Conservation (phyloP, 2,113 vertebrate genomes). For the Panthera uncia region DNA sequence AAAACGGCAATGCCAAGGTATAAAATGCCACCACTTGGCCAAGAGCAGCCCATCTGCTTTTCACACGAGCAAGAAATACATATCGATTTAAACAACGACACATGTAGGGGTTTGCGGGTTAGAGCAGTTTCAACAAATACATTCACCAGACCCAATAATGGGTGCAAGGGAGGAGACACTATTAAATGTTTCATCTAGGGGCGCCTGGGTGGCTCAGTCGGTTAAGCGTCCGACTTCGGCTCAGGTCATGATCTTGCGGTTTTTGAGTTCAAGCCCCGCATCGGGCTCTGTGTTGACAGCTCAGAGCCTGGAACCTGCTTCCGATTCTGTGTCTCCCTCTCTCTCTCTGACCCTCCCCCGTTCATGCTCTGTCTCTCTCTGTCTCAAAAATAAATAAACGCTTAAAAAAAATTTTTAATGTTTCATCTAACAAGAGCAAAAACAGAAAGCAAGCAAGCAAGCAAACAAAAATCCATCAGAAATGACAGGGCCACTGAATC, state of each 20-base stretch:
- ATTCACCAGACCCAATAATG: neutral
- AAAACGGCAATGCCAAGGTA: neutral
- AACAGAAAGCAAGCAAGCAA: neutral
- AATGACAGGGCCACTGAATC: neutral
- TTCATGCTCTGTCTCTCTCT: too few species aligned
- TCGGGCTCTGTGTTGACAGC: too few species aligned
- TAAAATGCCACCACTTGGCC: neutral
- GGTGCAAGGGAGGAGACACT: neutral
- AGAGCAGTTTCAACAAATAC: neutral
- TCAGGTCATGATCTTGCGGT: too few species aligned
- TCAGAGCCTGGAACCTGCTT: too few species aligned
- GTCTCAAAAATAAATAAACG: too few species aligned
- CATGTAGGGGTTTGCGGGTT: neutral
- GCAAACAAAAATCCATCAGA: too few species aligned
- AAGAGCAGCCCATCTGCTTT: neutral
- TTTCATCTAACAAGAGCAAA: neutral
- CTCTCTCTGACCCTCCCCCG: too few species aligned
- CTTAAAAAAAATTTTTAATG: too few species aligned
- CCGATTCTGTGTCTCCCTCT: too few species aligned
- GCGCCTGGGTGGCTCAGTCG: too few species aligned
- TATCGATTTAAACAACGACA: neutral
- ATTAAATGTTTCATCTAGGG: neutral
- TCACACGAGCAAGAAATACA: neutral
- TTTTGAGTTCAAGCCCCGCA: fast-evolving
- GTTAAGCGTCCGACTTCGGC: too few species aligned